Conservation (phyloP, 2,888 invertebrate genomes). For the Emmelina monodactyla region DNA sequence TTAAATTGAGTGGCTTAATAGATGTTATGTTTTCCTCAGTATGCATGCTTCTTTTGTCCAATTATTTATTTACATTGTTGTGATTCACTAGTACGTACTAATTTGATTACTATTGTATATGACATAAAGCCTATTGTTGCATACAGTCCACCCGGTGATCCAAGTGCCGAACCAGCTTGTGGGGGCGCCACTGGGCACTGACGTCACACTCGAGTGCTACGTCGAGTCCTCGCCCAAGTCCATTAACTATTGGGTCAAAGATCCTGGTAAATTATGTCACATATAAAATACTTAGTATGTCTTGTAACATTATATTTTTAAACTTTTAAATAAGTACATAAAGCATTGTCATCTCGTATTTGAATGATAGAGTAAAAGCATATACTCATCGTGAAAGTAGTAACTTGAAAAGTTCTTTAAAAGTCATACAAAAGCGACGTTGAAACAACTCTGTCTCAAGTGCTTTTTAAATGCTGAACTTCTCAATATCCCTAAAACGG, state of each 20-base stretch:
- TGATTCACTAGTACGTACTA: too few species aligned
- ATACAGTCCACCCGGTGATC: slow-evolving; percentile 86
- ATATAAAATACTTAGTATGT: neutral
- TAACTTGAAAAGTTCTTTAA: slow-evolving; percentile 10
- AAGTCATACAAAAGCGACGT: neutral
- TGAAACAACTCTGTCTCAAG: neutral
- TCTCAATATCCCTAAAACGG: neutral
- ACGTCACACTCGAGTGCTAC: slow-evolving; percentile 87
- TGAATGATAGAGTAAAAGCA: too few species aligned
- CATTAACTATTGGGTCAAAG: slow-evolving; percentile 90
- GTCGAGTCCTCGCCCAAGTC: slow-evolving; percentile 90
- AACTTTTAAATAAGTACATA: too few species aligned
- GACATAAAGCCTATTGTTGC: too few species aligned
- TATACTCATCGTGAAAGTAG: too few species aligned
- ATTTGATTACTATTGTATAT: too few species aligned
- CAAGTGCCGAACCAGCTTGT: slow-evolving; percentile 93
- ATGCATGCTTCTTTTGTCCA: too few species aligned
- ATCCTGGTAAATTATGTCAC: slow-evolving; percentile 72
- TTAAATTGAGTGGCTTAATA: too few species aligned
- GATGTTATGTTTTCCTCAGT: too few species aligned
- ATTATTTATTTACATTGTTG: too few species aligned
- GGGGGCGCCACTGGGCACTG: slow-evolving; percentile 85
- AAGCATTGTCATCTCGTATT: too few species aligned
- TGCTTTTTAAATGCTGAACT: neutral
- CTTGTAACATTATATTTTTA: too few species aligned